Evolutionary conservation across 2,797 vertebrate species (phyloP).

Genomic region (Mormyrops boulengeri): DNA sequence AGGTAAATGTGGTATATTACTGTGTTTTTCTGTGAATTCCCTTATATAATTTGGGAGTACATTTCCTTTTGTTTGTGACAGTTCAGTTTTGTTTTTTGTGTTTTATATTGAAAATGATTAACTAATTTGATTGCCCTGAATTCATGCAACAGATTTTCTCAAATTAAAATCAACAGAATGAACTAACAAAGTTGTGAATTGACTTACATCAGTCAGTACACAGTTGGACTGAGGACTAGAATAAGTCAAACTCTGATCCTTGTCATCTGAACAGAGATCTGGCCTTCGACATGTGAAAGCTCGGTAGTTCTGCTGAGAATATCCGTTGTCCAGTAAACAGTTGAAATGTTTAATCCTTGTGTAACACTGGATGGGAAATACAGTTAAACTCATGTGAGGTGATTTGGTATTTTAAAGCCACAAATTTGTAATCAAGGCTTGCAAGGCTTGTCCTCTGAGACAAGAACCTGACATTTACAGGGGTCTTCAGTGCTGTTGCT

Average conservation of each 20-base stretch:
- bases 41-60: neutral
- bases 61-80: neutral
- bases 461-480: constrained; percentile 5
- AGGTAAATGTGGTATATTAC: neutral
- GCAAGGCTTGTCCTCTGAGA: constrained; percentile 25
- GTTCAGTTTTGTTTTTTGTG: neutral
- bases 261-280: neutral
- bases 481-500: constrained; percentile 22
- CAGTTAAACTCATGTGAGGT: constrained; percentile 22
- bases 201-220: neutral
- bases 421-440: constrained; percentile 38
- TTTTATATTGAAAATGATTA: neutral
- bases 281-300: neutral
- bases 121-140: constrained; percentile 7
- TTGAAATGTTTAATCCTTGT: constrained; percentile 9
- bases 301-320: neutral
- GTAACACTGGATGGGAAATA: constrained; percentile 21
- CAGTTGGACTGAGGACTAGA: neutral
- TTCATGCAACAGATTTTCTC: neutral
- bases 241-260: neutral
- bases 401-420: constrained; percentile 29
- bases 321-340: neutral
- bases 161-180: neutral
- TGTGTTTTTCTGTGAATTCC: neutral
- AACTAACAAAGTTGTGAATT: neutral